A percentile compares a stretch with the other conserved stretches of the same genome.
phyloP scores from a whole-genome alignment of 2,888 invertebrate species.

The Protophormia terraenovae region DNA sequence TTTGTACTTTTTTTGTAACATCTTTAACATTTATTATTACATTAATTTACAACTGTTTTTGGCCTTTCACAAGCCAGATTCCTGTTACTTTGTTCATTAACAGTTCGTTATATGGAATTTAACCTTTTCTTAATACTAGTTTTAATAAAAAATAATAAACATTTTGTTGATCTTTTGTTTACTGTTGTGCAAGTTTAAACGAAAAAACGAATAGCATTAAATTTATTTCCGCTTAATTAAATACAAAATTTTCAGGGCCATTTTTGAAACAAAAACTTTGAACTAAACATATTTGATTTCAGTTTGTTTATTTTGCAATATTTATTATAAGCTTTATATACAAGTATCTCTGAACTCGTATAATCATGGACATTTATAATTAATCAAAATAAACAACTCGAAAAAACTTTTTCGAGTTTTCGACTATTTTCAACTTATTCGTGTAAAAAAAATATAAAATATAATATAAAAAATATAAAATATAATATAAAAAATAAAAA shows the following conservation, averaged over 20 bases:
- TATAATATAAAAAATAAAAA: too few species aligned
- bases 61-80: background rate
- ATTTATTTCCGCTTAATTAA: slow-evolving; percentile 10
- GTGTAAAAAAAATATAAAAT: too few species aligned
- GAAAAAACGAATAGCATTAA: background rate
- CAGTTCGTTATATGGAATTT: background rate
- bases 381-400: too few species aligned
- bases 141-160: background rate
- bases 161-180: background rate
- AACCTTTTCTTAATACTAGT: background rate
- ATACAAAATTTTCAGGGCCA: background rate
- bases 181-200: background rate
- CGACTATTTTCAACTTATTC: too few species aligned
- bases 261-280: background rate
- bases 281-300: background rate
- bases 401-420: too few species aligned
- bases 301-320: too few species aligned
- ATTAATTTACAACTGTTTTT: background rate
- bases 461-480: too few species aligned
- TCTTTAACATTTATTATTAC: background rate
- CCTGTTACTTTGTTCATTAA: background rate
- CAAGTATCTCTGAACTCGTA: too few species aligned
- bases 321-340: too few species aligned
- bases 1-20: background rate
- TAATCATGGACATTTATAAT: too few species aligned